Evolutionary conservation across 2,113 vertebrate species (phyloP), one percentile per base, ranked within the genome.

Genomic region (Serilophus lunatus): DNA sequence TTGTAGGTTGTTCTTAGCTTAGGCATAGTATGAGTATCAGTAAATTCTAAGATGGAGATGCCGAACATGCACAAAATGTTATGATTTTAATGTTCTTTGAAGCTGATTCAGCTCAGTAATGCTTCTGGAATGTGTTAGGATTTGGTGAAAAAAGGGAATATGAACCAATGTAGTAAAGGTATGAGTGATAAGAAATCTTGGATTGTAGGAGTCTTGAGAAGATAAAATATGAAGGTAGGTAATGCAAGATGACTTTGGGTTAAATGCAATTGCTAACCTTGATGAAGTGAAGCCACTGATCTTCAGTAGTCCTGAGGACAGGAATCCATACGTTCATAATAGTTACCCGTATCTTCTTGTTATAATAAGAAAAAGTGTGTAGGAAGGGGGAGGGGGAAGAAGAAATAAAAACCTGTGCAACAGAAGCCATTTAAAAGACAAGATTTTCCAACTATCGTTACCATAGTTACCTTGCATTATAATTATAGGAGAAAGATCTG

Each of bases 391-490:
- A 93, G 87, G 84, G 87, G n/a, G 86, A 82, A 95, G 66, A 82
- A 88, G 86, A 94, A 93, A 88, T 93, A 96, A 94, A 97, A 97
- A 90, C 82, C 72, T 88, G 80, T 90, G 88, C 64, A 94, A 83
- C 94, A 95, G 95, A 97, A 96, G 81, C 89, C 49, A 60, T 93
- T 93, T 84, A 76, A 95, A 96, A 95, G 69, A 57, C 88, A 96
- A 84, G 91, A 92, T 96, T 94, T 96, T 77, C 91, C 92, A 96
- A 92, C 88, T 95, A 90, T 95, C 40, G 91, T 97, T 96, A 71
- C 95, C 95, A 97, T 96, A 95, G 95, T 82, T 97, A 95, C 95
- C 69, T 91, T 92, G 89, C 83, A 71, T 95, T 95, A 91, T 95
- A 96, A 95, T 95, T 97, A 95, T 72, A 95, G 94, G 79, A 89